These are phyloP conservation scores for Scatophagus argus DNA, from an alignment of 2,113 vertebrate genomes.

Conservation along the genomic window DNA sequence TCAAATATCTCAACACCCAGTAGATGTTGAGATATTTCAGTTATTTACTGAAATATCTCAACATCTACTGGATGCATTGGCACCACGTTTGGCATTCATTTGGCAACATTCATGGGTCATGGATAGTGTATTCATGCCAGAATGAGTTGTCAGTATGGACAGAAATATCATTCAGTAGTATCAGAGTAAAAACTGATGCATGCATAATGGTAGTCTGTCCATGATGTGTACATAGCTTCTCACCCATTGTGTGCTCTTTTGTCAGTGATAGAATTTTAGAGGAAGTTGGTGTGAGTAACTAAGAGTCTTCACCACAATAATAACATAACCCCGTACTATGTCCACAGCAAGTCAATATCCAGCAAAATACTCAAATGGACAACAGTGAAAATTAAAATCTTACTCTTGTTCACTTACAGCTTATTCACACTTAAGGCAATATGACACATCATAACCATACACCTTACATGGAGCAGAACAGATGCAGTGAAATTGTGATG, in stretches of 20 bases:
- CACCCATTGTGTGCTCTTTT: background rate
- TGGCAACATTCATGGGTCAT: background rate
- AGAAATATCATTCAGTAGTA: background rate
- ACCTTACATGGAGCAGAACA: background rate
- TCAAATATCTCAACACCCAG: background rate
- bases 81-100: background rate
- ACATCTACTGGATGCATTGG: background rate
- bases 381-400: background rate
- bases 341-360: background rate
- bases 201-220: background rate
- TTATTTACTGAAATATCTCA: background rate
- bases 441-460: slow-evolving; percentile 7
- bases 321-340: background rate
- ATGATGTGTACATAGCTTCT: background rate
- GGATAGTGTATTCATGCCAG: background rate
- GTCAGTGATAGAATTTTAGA: background rate
- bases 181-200: background rate
- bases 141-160: background rate
- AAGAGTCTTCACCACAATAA: background rate
- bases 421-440: slow-evolving; percentile 11
- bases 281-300: background rate
- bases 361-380: background rate
- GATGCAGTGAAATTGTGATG: background rate
- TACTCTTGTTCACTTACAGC: background rate
- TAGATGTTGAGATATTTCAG: too few relatives aligned